Evolutionary conservation across 2,797 vertebrate genomes (phyloP).

Genomic region (Orientallactaga sibirica): DNA sequence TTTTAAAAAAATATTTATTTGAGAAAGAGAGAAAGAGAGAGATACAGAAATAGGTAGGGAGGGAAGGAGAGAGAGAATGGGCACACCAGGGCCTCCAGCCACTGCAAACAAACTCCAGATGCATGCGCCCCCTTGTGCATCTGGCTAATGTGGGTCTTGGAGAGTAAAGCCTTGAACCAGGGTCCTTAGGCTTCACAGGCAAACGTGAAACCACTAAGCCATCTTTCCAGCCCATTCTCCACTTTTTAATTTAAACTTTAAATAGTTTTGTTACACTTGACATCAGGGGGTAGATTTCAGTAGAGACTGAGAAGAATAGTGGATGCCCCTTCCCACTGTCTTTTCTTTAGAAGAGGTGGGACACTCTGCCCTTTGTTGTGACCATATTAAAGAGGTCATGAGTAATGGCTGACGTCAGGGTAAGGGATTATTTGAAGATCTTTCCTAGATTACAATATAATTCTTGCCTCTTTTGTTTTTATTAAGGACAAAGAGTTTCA

Average conservation of each 20-base stretch:
- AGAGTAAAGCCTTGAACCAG: too few relatives aligned
- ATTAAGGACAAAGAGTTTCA: slow-evolving; percentile 14
- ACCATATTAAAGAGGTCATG: slow-evolving; percentile 40
- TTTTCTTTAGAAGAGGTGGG: too few relatives aligned
- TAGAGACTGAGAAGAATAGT: neutral
- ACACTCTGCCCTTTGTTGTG: neutral
- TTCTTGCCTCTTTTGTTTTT: slow-evolving; percentile 52
- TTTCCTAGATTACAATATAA: slow-evolving; percentile 47
- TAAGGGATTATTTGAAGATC: neutral
- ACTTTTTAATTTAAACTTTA: slow-evolving; percentile 19
- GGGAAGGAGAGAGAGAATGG: neutral
- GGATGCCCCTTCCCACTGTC: neutral
- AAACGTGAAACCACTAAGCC: too few relatives aligned
- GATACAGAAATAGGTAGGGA: too few relatives aligned
- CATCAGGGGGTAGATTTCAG: neutral
- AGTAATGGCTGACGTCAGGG: slow-evolving; percentile 31
- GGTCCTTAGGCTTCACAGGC: too few relatives aligned
- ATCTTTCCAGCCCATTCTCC: neutral
- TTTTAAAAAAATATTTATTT: neutral
- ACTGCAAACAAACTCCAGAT: too few relatives aligned
- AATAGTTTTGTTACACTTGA: slow-evolving; percentile 10
- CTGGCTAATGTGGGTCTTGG: too few relatives aligned
- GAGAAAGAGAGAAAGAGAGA: too few relatives aligned
- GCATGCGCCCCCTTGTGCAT: too few relatives aligned
- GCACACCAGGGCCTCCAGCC: too few relatives aligned